Conservation (phyloP, 2,888 invertebrate species). For the Drosophila fulvimacula region DNA sequence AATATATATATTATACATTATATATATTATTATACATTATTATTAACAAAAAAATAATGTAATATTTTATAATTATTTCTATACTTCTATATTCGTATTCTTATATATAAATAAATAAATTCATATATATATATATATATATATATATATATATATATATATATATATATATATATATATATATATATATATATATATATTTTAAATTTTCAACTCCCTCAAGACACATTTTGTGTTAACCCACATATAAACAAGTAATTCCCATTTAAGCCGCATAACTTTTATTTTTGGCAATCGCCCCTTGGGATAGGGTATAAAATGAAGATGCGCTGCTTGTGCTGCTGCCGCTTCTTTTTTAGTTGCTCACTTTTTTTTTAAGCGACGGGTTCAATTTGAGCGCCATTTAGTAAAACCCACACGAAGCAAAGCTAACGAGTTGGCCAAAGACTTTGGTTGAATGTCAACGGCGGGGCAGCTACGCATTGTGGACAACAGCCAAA, state of each 20-base stretch:
- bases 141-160: too few species aligned
- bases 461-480: constrained; percentile 64
- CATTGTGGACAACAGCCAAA: constrained; percentile 29
- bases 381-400: constrained; percentile 68
- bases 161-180: too few species aligned
- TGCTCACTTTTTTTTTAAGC: constrained; percentile 28
- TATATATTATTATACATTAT: too few species aligned
- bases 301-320: constrained; percentile 51
- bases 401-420: constrained; percentile 54
- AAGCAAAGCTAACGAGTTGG: constrained; percentile 17
- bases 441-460: constrained; percentile 60
- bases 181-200: too few species aligned
- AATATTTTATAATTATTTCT: too few species aligned
- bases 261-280: constrained; percentile 6
- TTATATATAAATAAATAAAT: too few species aligned
- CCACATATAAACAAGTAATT: neutral
- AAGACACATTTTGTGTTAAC: neutral
- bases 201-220: neutral
- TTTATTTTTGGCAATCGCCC: constrained; percentile 1
- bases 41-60: too few species aligned
- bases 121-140: too few species aligned
- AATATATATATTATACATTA: too few species aligned
- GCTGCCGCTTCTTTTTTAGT: neutral
- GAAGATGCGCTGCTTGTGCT: constrained; percentile 57
- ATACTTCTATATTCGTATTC: too few species aligned